Base-by-base conservation (phyloP, 1,140 invertebrate genomes). In the Heliothis virescens region DNA sequence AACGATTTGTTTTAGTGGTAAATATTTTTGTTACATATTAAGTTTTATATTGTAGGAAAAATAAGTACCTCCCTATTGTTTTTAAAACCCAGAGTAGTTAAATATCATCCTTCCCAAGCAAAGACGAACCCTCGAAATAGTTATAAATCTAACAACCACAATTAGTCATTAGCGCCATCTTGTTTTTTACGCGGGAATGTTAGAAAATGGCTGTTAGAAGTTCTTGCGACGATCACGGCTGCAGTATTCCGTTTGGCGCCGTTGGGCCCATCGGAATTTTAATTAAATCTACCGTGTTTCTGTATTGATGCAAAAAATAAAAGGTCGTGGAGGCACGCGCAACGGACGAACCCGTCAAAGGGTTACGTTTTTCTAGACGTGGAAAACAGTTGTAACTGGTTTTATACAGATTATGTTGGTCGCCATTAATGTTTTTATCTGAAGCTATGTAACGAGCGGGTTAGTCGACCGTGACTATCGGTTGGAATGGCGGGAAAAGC, bases 221-320 rank as follows among this genome's bases (percentile, higher is more conserved):
- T 60, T 60, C 55, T 75, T 75, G 55, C 18, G 18, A n/a, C 12
- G 16, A 29, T 65, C 41, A 62, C 12, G 34, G 18, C 34, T 63
- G 47, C 48, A 29, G 55, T 74, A 60, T 21, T 71, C 47, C 41
- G 72, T 47, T 74, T 55, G 62, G 52, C 75, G 75, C 77, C 65
- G 55, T 21, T 79, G 63, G 52, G 34, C n/a, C 2, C 79, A 67
- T 48, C 3, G 80, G 86, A 87, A 89, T 85, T 41, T 86, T 86
- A 85, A 86, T 89, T 86, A 84, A 86, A 86, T 82, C 81, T 72
- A 63, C 48, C 74, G 80, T 41, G 29, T n/a, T 71, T 53, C 9
- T 63, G 60, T 52, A 65, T 53, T 34, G 29, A 60, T 48, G 41
- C 18, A 74, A 59, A 76, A 76, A 76, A 76, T 65, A 76, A 65